Base-by-base conservation (phyloP, 2,113 vertebrate genomes). In the Heterotis niloticus region DNA sequence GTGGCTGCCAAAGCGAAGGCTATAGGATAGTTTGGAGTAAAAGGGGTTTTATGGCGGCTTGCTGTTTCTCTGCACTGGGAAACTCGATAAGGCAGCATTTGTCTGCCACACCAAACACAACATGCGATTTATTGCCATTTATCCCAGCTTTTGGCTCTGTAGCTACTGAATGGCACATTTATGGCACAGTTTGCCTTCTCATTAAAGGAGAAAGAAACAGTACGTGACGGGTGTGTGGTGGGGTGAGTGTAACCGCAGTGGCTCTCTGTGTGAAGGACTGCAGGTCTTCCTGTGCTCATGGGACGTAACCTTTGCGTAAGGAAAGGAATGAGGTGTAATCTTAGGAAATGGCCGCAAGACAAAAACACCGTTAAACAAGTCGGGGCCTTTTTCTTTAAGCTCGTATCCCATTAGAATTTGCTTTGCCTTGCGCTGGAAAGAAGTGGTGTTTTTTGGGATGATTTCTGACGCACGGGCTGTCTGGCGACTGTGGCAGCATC, bases 81-180 rank as follows among this genome's bases (percentile, higher is more conserved):
- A 85, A 81, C 76, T 65, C 70, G 86, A 88, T 84, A 79, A 79
- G 83, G 73, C 85, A 80, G 82, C 70, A 85, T 87, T 85, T 88
- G 84, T 88, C 82, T 83, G 80, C 83, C 79, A 82, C 28, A 83
- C 82, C 14, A 57, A 75, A 88, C 87, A 77, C 80, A 82, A 87
- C 86, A 85, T 88, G 86, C 86, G 83, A 87, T 90, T 87, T 88
- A 88, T 88, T 85, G 83, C 74, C 83, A 86, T 44, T 44, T 44
- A 44, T 44, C 81, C 77, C 52, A 9, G 79, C 83, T 84, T 82
- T 80, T 80, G 56, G 82, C 80, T 82, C 81, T 83, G 77, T 5
- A 79, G 74, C 68, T 54, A n/a, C 11, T 17, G 62, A 20, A 23
- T 28, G 24, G 24, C 62, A 44, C 18, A 24, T 56, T 75, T 75